Evolutionary conservation across 2,888 invertebrate species (phyloP).

Genomic region (Drosophila atripex): DNA sequence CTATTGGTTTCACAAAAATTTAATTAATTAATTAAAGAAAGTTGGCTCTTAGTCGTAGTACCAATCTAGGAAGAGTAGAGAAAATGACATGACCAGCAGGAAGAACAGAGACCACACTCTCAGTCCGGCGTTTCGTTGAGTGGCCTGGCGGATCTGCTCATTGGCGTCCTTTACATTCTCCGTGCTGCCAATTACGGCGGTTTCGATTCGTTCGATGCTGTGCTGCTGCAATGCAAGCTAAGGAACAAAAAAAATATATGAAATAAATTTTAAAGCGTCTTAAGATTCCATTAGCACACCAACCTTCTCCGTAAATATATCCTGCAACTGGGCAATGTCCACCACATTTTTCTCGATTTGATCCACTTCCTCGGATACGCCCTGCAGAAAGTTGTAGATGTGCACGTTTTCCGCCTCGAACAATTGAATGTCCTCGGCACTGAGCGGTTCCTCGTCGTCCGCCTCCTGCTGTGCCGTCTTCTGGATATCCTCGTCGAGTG

Average conservation of each 20-base stretch:
- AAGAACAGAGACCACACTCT: constrained; percentile 98
- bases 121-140: constrained; percentile 97
- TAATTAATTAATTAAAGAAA: not conserved
- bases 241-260: not conserved
- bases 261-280: not conserved
- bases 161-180: constrained; percentile 98
- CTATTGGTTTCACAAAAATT: constrained; percentile 10
- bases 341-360: constrained; percentile 96
- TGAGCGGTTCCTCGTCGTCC: constrained; percentile 85
- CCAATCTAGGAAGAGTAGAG: constrained; percentile 98
- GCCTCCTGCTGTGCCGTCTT: constrained; percentile 77
- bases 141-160: constrained; percentile 98
- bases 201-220: constrained; percentile 95
- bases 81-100: constrained; percentile 97
- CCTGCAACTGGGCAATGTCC: constrained; percentile 97
- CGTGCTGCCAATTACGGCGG: constrained; percentile 94
- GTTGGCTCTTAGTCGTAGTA: constrained; percentile 93
- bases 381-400: constrained; percentile 93
- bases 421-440: constrained; percentile 95
- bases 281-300: not conserved
- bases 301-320: constrained; percentile 96
- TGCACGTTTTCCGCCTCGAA: constrained; percentile 96
- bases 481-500: constrained; percentile 81
- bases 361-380: constrained; percentile 94
- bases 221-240: constrained; percentile 95